A percentile compares a stretch with the other conserved stretches of the same genome.
Conservation (phyloP, 2,797 vertebrate genomes). For the Harpagifer antarcticus region DNA sequence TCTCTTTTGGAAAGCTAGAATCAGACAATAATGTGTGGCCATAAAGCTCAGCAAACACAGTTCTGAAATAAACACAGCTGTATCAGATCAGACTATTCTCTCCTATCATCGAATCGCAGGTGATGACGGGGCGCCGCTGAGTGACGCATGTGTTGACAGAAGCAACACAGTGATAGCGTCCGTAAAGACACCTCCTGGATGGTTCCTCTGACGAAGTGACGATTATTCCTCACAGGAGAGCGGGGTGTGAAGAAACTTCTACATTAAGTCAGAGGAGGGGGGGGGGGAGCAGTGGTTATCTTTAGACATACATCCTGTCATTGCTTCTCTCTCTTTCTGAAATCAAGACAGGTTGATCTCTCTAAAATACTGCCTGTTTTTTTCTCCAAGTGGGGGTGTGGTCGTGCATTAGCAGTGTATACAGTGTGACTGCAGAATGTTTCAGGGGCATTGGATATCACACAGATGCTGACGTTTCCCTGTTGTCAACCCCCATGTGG, state of each 20-base stretch:
- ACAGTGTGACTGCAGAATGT: conserved; percentile 57
- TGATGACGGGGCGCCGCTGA: conserved; percentile 5
- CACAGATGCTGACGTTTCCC: conserved; percentile 56
- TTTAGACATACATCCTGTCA: conserved; percentile 51
- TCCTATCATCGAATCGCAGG: not conserved
- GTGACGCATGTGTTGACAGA: conserved; percentile 45
- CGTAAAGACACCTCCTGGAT: conserved; percentile 10
- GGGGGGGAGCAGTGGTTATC: conserved; percentile 44
- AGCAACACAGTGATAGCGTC: conserved; percentile 11
- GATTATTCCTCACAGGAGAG: conserved; percentile 28
- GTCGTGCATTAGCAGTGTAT: conserved; percentile 3
- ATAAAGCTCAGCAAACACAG: not conserved
- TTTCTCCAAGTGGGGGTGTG: not conserved
- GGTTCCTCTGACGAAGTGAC: conserved; percentile 19
- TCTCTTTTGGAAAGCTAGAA: not conserved
- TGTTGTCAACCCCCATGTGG: conserved; percentile 14
- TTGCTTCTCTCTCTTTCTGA: not conserved
- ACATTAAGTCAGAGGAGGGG: conserved; percentile 48
- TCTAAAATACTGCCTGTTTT: not conserved
- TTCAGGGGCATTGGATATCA: conserved; percentile 49
- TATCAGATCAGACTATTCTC: not conserved
- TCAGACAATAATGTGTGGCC: not conserved
- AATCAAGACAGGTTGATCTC: conserved; percentile 27
- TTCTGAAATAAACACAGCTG: not conserved
- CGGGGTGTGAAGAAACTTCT: conserved; percentile 49